Evolutionary conservation across 2,113 vertebrate genomes (phyloP).

Genomic region (Urocynchramus pylzowi): DNA sequence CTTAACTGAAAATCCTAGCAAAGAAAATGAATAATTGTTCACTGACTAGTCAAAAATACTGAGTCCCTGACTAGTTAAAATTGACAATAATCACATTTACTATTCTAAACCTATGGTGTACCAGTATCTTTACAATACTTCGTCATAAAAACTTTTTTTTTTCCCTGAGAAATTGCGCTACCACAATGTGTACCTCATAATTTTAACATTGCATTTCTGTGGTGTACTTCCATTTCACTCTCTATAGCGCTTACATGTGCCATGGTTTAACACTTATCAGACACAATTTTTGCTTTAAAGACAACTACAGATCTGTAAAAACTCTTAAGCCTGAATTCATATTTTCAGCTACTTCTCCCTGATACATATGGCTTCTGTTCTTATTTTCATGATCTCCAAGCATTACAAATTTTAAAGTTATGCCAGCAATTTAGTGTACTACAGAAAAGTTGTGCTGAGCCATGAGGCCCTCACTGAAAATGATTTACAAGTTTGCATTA

Average conservation of each 20-base stretch:
- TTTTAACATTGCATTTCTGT: neutral
- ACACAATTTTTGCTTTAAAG: neutral
- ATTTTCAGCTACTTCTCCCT: constrained; percentile 18
- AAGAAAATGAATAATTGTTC: neutral
- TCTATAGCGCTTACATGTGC: neutral
- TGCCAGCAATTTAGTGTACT: constrained; percentile 19
- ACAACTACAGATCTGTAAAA: neutral
- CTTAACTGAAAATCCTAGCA: constrained; percentile 20
- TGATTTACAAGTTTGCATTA: constrained; percentile 30
- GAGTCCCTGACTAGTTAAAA: neutral
- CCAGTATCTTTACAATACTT: neutral
- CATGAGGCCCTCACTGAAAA: constrained; percentile 32
- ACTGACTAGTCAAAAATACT: neutral
- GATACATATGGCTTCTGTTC: constrained; percentile 30
- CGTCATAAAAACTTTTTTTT: neutral
- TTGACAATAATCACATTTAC: neutral
- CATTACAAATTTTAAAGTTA: constrained; percentile 47
- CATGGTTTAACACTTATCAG: constrained; percentile 38
- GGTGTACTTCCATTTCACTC: constrained; percentile 15
- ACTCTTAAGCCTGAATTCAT: neutral
- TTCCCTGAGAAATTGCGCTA: neutral
- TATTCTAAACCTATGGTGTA: neutral
- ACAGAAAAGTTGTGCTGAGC: constrained; percentile 27
- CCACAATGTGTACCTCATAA: neutral
- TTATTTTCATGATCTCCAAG: constrained; percentile 42